Evolutionary conservation across 1,140 invertebrate species (phyloP), one percentile per base, ranked within the genome.

Genomic region (Bombyx mandarina): DNA sequence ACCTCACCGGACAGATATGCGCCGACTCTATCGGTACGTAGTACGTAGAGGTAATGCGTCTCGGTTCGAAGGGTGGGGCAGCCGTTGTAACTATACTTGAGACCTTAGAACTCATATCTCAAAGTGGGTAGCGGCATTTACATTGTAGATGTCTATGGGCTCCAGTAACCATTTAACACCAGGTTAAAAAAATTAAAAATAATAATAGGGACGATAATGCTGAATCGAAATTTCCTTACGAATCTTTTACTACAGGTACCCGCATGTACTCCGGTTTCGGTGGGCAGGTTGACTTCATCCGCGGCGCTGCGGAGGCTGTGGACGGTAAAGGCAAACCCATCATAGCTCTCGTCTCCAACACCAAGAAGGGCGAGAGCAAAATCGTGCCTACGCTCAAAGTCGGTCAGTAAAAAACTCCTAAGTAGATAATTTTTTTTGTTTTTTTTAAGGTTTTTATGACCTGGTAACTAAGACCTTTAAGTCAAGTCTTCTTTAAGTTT

Each of bases 261-360:
- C 90, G 93, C 52, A 96, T 98, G 92, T 98, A 94, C 77, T 98
- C 97, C 7, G 97, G 97, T 8, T 95, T 95, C 66, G 97, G 97
- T 44, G 97, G 97, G 1, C 97, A 98, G 79, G 93, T 98, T n/a
- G 97, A 99, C 87, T 99, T 99, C 74, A 95, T 99, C 60, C 91
- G 94, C 52, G 97, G 97, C n/a, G 94, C 97, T 7, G 96, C 95
- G 0, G 93, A 97, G 82, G 91, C 93, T n/a, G 87, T 93, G 3
- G 97, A 99, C 84, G 94, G 96, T 0, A 88, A 90, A 62, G 97
- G 97, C 22, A 98, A 97, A 76, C 95, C 97, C 6, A 98, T 99
- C 66, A 95, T 99, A 77, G 97, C 97, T 3, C 90, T 99, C 70
- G 93, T 95, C 26, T 98, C 97, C 1, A 88, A 89, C 22, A 98